A percentile compares a stretch with the other conserved stretches of the same genome.
These are phyloP conservation scores for Drosophila antonietae DNA, from an alignment of 2,888 invertebrate species.

Conservation along the genomic window DNA sequence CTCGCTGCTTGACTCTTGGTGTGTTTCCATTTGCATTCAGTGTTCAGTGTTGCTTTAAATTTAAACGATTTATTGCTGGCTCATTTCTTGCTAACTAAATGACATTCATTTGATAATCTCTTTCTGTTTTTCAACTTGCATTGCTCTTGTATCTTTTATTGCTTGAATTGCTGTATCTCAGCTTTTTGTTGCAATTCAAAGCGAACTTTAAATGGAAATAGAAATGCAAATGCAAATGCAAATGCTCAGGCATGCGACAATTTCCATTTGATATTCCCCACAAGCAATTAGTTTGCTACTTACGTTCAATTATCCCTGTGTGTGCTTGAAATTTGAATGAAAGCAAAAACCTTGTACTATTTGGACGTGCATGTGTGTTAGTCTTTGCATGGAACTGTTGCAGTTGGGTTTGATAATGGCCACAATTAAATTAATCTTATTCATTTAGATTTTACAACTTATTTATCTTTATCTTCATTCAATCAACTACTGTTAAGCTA, in stretches of 20 bases:
- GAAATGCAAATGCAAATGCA: conserved; percentile 38
- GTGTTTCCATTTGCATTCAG: conserved; percentile 26
- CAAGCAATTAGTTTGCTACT: conserved; percentile 66
- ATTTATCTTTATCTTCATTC: background rate
- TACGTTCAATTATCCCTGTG: conserved; percentile 62
- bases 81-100: conserved; percentile 30
- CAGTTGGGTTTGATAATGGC: conserved; percentile 3
- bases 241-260: conserved; percentile 37
- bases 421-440: conserved; percentile 34
- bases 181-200: conserved; percentile 26
- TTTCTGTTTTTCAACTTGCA: background rate
- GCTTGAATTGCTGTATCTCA: conserved; percentile 10
- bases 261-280: conserved; percentile 50
- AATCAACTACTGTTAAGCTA: background rate
- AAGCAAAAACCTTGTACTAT: conserved; percentile 11
- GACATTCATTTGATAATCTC: conserved; percentile 29
- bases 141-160: background rate
- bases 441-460: background rate
- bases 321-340: conserved; percentile 48
- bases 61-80: conserved; percentile 60
- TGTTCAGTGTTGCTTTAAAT: conserved; percentile 24
- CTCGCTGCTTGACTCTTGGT: background rate
- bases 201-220: conserved; percentile 34
- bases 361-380: conserved; percentile 2
- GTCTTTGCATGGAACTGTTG: conserved; percentile 9